phyloP scores from a whole-genome alignment of 37 sponge, comb jelly and placozoan species.

The Beroe forskalii region DNA sequence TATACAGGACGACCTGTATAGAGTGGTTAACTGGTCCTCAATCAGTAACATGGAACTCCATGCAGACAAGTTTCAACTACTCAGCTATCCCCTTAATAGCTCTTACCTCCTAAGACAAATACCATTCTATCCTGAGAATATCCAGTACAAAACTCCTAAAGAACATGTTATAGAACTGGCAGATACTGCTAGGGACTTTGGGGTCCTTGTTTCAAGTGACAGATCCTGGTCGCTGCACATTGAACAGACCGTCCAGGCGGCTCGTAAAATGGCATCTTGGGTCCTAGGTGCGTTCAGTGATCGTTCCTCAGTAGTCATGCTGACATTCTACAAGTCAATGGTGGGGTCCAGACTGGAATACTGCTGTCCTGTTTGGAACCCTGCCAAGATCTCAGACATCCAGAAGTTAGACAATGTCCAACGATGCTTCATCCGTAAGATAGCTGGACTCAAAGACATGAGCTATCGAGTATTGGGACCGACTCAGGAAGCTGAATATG shows the following conservation, averaged over 20 bases:
- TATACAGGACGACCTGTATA: too few species aligned
- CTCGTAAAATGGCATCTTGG: background rate
- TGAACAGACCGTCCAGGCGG: background rate
- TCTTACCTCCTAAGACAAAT: background rate
- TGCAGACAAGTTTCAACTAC: background rate
- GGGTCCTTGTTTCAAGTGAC: background rate
- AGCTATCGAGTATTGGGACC: too few species aligned
- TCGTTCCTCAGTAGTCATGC: background rate
- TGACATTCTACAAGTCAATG: background rate
- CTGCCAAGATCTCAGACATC: background rate
- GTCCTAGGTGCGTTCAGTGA: background rate
- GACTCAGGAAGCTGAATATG: too few species aligned
- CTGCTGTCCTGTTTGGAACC: background rate
- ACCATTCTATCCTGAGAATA: background rate
- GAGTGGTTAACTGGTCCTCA: too few species aligned
- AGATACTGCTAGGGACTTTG: background rate
- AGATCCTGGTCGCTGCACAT: background rate
- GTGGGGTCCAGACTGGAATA: background rate
- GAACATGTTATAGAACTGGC: background rate
- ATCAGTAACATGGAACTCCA: background rate
- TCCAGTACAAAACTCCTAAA: background rate
- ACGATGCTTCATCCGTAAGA: background rate
- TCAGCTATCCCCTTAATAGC: background rate
- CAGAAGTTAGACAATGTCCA: background rate
- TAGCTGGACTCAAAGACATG: too few species aligned